Conservation (phyloP, 35 echinoderm and acorn worm genomes). For the Holothuria glaberrima region DNA sequence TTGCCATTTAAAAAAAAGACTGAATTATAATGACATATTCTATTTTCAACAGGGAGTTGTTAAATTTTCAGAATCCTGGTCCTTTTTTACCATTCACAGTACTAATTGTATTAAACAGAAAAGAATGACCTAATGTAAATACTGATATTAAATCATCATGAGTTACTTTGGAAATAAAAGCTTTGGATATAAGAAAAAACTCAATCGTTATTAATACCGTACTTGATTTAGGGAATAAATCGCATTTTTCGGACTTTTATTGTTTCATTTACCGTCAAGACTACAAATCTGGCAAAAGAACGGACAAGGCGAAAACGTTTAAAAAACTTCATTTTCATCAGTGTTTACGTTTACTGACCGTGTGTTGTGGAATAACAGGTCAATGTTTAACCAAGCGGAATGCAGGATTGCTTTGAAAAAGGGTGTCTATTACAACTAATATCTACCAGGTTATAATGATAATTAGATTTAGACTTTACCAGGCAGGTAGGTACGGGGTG, state of each 20-base stretch:
- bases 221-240: too few species aligned
- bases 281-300: too few species aligned
- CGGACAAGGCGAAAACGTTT: background rate
- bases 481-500: too few species aligned
- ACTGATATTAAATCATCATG: background rate
- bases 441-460: too few species aligned
- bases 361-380: too few species aligned
- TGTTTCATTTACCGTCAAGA: too few species aligned
- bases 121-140: background rate
- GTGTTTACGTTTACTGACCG: too few species aligned
- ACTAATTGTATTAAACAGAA: background rate
- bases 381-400: too few species aligned
- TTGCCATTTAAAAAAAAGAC: background rate
- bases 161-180: background rate
- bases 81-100: background rate
- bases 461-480: too few species aligned
- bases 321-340: background rate
- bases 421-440: background rate
- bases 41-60: background rate
- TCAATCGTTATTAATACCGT: too few species aligned
- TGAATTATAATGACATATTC: background rate
- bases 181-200: background rate
- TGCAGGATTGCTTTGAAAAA: background rate
- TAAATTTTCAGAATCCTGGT: too few species aligned
- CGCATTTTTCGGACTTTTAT: too few species aligned